Evolutionary conservation across 2,888 invertebrate species (phyloP).

Genomic region (Drosophila kanekoi): DNA sequence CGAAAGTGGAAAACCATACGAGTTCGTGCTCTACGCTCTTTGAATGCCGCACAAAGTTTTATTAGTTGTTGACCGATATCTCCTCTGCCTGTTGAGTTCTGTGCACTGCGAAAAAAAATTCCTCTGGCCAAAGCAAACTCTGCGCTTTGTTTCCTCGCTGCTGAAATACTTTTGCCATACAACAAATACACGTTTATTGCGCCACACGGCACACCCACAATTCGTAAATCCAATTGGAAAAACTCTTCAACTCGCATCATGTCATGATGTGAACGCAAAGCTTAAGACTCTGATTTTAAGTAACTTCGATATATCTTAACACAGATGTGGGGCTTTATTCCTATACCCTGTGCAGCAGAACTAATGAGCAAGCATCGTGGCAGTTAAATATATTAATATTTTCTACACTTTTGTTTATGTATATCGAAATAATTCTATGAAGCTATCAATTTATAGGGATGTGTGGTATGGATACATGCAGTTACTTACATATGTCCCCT

Average conservation of each 20-base stretch:
- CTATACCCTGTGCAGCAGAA: background rate
- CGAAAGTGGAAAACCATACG: constrained; percentile 24
- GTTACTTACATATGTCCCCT: too few species aligned
- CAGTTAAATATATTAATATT: too few species aligned
- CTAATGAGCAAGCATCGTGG: too few species aligned
- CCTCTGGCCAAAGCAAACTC: constrained; percentile 37
- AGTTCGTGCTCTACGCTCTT: constrained; percentile 43
- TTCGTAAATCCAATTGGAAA: constrained; percentile 18
- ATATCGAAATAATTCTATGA: too few species aligned
- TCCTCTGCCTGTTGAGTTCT: constrained; percentile 23
- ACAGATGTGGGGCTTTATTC: background rate
- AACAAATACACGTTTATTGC: background rate
- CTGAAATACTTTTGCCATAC: constrained; percentile 28
- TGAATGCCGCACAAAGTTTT: constrained; percentile 68
- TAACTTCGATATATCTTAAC: constrained; percentile 3
- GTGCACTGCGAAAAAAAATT: constrained; percentile 4
- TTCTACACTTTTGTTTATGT: too few species aligned
- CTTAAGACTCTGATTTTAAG: background rate
- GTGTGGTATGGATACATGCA: too few species aligned
- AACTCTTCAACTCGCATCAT: constrained; percentile 13
- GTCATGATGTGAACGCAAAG: background rate
- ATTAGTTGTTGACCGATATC: constrained; percentile 73
- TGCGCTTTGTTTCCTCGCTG: constrained; percentile 33
- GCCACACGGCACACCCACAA: background rate
- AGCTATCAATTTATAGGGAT: too few species aligned